These are phyloP conservation scores for Limonius californicus DNA, from an alignment of 1,140 invertebrate genomes.

Conservation along the genomic window DNA sequence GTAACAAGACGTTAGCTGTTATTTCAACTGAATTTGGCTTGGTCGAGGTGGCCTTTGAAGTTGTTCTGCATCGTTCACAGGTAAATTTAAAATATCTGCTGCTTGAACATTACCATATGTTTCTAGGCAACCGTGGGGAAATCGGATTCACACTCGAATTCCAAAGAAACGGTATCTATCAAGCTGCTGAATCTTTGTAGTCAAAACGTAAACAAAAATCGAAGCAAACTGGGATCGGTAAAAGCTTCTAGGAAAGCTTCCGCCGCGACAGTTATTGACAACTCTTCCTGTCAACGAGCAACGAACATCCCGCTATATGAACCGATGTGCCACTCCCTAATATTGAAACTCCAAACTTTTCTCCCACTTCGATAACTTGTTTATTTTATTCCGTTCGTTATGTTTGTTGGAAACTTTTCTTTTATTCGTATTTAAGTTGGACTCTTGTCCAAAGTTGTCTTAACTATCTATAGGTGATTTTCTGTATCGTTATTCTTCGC, in stretches of 20 bases:
- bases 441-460: background rate
- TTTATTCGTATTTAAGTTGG: background rate
- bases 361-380: slow-evolving; percentile 15
- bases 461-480: background rate
- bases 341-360: slow-evolving; percentile 6
- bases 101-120: background rate
- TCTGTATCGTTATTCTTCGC: background rate
- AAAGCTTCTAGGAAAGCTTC: background rate
- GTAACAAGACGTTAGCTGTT: too few species aligned
- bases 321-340: slow-evolving; percentile 3
- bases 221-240: background rate
- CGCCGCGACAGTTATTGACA: slow-evolving; percentile 5
- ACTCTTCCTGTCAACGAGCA: slow-evolving; percentile 2
- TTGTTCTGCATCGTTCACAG: background rate
- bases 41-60: too few species aligned
- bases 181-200: background rate
- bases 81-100: background rate
- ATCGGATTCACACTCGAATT: background rate
- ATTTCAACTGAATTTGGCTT: too few species aligned
- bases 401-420: slow-evolving; percentile 2
- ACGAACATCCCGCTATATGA: background rate
- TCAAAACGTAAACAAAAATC: slow-evolving; percentile 1
- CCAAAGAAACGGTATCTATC: background rate
- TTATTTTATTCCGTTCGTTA: slow-evolving; percentile 17
- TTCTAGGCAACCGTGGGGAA: background rate